Conservation (phyloP, 1,140 invertebrate species). For the Chelonus insularis region DNA sequence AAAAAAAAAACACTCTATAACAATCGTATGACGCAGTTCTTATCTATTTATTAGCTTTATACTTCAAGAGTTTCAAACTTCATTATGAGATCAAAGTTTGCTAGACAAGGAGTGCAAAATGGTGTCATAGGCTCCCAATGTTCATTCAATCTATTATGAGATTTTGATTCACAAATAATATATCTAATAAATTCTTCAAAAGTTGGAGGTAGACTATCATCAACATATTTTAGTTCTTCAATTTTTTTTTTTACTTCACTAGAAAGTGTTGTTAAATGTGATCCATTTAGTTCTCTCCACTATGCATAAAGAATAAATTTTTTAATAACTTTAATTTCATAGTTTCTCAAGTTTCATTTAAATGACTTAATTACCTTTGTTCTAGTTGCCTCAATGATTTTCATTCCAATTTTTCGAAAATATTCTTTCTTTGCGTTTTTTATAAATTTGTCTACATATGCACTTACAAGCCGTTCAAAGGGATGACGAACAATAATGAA, state of each 20-base stretch:
- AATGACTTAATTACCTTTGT: too few species aligned
- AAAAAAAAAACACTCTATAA: not conserved
- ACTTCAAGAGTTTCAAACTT: not conserved
- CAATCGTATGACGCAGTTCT: not conserved
- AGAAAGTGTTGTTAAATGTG: too few species aligned
- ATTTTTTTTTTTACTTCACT: too few species aligned
- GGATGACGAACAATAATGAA: slow-evolving; percentile 89
- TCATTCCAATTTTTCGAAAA: slow-evolving; percentile 69
- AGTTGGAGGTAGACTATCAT: not conserved
- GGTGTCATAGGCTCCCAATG: not conserved
- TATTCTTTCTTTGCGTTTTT: slow-evolving; percentile 76
- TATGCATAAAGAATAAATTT: too few species aligned
- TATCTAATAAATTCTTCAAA: not conserved
- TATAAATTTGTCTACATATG: slow-evolving; percentile 86
- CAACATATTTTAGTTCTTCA: too few species aligned
- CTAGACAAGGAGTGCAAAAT: not conserved
- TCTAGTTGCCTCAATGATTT: too few species aligned
- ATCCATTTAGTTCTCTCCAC: too few species aligned
- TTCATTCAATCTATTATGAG: not conserved
- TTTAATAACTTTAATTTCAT: too few species aligned
- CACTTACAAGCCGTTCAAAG: slow-evolving; percentile 83
- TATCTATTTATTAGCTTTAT: not conserved
- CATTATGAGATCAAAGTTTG: not conserved
- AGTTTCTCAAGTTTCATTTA: too few species aligned
- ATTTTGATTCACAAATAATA: not conserved